Percentiles rank a stretch among this genome's conserved stretches.
These are phyloP conservation scores for Ypsolopha scabrella DNA, from an alignment of 2,888 invertebrate genomes.

Conservation along the genomic window DNA sequence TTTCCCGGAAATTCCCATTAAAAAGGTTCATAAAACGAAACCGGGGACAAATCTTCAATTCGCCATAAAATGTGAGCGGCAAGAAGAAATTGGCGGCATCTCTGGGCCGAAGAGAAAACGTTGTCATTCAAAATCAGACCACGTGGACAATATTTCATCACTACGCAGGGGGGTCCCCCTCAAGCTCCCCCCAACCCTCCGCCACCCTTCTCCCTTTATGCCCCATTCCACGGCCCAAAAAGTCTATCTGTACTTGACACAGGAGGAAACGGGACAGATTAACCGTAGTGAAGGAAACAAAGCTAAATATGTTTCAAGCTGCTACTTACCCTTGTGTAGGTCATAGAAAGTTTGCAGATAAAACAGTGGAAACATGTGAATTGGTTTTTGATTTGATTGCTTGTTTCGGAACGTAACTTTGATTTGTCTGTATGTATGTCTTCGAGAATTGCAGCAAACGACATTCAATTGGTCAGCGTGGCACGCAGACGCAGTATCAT, in stretches of 20 bases:
- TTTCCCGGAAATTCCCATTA: neutral
- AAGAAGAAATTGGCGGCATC: constrained; percentile 42
- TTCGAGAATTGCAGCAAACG: too few species aligned
- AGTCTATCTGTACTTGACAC: constrained; percentile 70
- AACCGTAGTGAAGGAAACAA: constrained; percentile 69
- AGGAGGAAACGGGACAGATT: constrained; percentile 70
- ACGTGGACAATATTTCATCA: constrained; percentile 81
- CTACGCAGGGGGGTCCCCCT: constrained; percentile 55
- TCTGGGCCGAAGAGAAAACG: constrained; percentile 63
- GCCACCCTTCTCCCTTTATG: constrained; percentile 13
- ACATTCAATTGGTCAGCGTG: too few species aligned
- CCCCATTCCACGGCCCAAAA: constrained; percentile 53
- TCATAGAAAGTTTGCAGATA: constrained; percentile 32
- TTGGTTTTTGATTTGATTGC: neutral
- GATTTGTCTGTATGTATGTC: too few species aligned
- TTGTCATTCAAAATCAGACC: constrained; percentile 80
- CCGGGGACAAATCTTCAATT: constrained; percentile 44
- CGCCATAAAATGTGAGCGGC: constrained; percentile 57
- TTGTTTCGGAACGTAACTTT: neutral
- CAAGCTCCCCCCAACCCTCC: constrained; percentile 28
- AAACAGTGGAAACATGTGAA: neutral
- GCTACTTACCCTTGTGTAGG: constrained; percentile 55
- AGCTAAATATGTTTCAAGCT: constrained; percentile 69
- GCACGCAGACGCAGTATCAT: too few species aligned
- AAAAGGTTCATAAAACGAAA: neutral